Conservation (phyloP, 2,888 invertebrate species). For the Temnothorax unifasciatus region DNA sequence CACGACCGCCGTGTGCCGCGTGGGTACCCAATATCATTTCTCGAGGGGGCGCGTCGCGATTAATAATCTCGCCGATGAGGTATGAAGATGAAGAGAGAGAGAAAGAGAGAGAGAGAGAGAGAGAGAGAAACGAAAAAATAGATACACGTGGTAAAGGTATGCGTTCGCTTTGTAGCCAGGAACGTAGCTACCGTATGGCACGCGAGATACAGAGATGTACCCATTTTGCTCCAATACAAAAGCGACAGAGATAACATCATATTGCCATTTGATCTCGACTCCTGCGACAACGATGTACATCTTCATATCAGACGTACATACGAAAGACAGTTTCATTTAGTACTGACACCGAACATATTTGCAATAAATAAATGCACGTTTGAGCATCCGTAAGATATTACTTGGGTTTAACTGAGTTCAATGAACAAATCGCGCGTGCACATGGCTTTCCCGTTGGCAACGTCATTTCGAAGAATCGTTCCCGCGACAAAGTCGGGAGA, state of each 20-base stretch:
- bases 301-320: conserved; percentile 10
- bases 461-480: conserved; percentile 26
- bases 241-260: conserved; percentile 9
- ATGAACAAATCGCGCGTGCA: conserved; percentile 34
- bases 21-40: background rate
- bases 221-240: background rate
- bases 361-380: background rate
- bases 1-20: background rate
- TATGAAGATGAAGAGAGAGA: background rate
- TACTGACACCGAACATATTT: background rate
- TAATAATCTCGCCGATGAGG: conserved; percentile 20
- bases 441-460: conserved; percentile 12
- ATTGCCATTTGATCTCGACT: conserved; percentile 20
- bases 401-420: conserved; percentile 39
- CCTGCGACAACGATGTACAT: conserved; percentile 5
- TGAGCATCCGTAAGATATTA: conserved; percentile 9
- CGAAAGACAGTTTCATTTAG: background rate
- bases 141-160: background rate
- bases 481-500: background rate
- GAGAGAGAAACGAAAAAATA: background rate
- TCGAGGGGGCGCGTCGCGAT: background rate
- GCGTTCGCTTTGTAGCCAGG: background rate
- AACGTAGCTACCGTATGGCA: conserved; percentile 7
- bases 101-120: too few species aligned
- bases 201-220: background rate